Evolutionary conservation across 2,113 vertebrate species (phyloP), one percentile per base, ranked within the genome.

Genomic region (Spea bombifrons): DNA sequence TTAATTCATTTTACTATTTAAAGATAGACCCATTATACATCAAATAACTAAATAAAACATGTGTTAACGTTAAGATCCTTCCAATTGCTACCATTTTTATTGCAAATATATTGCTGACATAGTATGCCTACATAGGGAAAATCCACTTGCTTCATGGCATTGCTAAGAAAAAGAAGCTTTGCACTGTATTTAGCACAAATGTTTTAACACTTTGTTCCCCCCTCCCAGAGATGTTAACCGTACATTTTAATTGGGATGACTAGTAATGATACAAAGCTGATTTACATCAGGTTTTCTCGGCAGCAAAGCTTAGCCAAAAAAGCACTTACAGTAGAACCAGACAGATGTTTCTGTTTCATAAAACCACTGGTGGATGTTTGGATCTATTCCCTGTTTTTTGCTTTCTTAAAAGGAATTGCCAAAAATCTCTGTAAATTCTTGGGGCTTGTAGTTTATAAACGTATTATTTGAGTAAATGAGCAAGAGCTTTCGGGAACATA

Each of bases 331-430:
- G 63, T 66, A 50, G 66, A 72, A 66, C 43, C 66, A 50, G 69
- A 64, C 71, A 79, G 77, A 79, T 79, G 77, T 79, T 72, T 79
- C 63, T 79, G 63, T 72, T 79, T 73, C 71, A 66, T 45, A 73
- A 79, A 79, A 73, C 48, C 46, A 79, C 43, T 65, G 63, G 70
- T 79, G 67, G 66, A 73, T 59, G 49, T 70, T 70, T 79, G 77
- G 77, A 73, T 66, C 66, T 30, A 63, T 46, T 70, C 66, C 74
- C 75, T 63, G 75, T 57, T 49, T 47, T 73, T 67, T 7, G 70
- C 73, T 71, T 79, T 50, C 70, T 50, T 66, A 66, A 50, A 73
- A 13, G 77, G 67, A 73, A 73, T 66, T 73, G 55, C 67, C 43
- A 67, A 59, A 78, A 75, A 64, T 8, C 45, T 59, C 16, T 66